Evolutionary conservation across 2,888 invertebrate species (phyloP).

Genomic region (Eugnorisma glareosa): DNA sequence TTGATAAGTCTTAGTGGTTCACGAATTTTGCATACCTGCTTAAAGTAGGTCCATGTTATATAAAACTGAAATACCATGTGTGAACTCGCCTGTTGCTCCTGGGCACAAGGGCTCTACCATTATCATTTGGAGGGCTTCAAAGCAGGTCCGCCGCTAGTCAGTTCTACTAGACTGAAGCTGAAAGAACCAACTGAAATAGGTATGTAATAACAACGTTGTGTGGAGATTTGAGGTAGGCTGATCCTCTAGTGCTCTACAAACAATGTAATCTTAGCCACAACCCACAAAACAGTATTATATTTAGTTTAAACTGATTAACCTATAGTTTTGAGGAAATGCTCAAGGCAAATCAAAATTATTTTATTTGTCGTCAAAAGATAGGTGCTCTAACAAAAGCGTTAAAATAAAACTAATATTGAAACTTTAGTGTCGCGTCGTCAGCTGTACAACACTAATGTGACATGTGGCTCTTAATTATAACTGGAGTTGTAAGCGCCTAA

Average conservation of each 20-base stretch:
- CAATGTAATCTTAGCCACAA: background rate
- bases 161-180: background rate
- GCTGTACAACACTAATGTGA: conserved; percentile 75
- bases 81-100: background rate
- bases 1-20: background rate
- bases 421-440: conserved; percentile 40
- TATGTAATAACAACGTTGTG: background rate
- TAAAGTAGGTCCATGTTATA: no score
- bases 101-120: background rate
- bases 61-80: no score
- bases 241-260: background rate
- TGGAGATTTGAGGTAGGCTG: background rate
- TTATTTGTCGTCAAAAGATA: background rate
- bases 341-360: background rate
- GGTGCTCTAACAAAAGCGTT: background rate
- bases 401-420: background rate
- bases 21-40: background rate
- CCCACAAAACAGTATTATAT: background rate
- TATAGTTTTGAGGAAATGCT: background rate
- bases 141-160: background rate
- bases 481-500: conserved; percentile 83
- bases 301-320: background rate
- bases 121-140: background rate
- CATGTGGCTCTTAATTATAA: conserved; percentile 89
- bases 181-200: background rate